These are phyloP conservation scores for Eulemur coronatus DNA, from an alignment of 2,797 vertebrate species.

Conservation along the genomic window DNA sequence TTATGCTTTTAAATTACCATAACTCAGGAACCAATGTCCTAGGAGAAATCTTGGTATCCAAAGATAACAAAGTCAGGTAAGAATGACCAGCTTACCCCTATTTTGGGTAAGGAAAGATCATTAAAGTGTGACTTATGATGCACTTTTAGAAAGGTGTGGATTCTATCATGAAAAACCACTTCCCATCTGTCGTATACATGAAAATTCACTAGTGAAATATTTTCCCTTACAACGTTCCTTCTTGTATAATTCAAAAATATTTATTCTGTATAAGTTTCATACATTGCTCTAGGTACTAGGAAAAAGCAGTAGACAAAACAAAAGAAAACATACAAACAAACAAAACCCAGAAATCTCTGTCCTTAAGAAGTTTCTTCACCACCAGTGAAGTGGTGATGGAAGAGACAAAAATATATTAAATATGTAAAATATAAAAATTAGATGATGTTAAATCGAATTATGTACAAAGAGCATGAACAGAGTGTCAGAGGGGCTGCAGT, in stretches of 20 bases:
- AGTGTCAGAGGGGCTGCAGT: background rate
- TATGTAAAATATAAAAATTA: background rate
- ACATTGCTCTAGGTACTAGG: background rate
- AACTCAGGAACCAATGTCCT: background rate
- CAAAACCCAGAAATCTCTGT: no score
- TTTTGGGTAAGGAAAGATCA: background rate
- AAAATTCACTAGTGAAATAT: background rate
- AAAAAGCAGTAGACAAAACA: background rate
- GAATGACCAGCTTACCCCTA: background rate
- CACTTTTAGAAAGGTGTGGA: background rate
- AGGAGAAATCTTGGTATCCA: background rate
- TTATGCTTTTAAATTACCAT: background rate
- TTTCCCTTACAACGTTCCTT: conserved; percentile 2
- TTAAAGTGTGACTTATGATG: background rate
- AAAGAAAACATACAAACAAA: background rate
- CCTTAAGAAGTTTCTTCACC: background rate
- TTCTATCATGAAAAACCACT: background rate
- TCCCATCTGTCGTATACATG: background rate
- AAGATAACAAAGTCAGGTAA: background rate
- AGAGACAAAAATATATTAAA: background rate
- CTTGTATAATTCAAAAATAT: background rate
- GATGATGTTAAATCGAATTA: background rate
- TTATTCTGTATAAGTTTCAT: background rate
- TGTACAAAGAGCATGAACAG: background rate
- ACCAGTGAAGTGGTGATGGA: background rate